Percentiles rank a stretch among this genome's conserved stretches.
Conservation (phyloP, 2,113 vertebrate genomes). For the Peucedramus taeniatus region DNA sequence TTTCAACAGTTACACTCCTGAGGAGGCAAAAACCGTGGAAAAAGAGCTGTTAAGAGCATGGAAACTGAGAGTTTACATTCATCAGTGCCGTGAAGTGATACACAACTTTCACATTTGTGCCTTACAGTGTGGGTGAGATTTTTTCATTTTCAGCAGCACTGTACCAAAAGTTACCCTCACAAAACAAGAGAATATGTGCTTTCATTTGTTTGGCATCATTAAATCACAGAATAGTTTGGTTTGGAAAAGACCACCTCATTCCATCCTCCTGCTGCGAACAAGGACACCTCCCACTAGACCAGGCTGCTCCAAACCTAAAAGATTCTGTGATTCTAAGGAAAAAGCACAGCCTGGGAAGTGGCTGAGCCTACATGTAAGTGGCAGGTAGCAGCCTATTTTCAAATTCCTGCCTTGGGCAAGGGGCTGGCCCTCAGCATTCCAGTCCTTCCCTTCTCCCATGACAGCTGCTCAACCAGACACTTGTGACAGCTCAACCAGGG, state of each 20-base stretch:
- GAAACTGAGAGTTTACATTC: neutral
- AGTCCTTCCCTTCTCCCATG: neutral
- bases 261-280: neutral
- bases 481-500: neutral
- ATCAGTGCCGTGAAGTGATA: neutral
- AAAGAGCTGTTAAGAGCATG: neutral
- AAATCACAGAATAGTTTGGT: neutral
- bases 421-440: neutral
- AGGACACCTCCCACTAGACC: neutral
- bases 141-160: neutral
- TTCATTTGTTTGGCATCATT: neutral
- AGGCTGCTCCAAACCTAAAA: neutral
- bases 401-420: neutral
- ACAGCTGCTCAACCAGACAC: neutral
- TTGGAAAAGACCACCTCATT: neutral
- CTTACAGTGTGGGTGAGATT: fast-evolving
- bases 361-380: neutral
- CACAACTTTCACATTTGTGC: neutral
- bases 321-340: neutral
- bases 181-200: neutral
- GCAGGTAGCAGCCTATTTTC: neutral
- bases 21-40: neutral
- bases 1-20: neutral
- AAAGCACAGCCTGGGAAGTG: neutral
- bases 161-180: neutral